Evolutionary conservation across 1,140 invertebrate genomes (phyloP).

Genomic region (Musca vetustissima): DNA sequence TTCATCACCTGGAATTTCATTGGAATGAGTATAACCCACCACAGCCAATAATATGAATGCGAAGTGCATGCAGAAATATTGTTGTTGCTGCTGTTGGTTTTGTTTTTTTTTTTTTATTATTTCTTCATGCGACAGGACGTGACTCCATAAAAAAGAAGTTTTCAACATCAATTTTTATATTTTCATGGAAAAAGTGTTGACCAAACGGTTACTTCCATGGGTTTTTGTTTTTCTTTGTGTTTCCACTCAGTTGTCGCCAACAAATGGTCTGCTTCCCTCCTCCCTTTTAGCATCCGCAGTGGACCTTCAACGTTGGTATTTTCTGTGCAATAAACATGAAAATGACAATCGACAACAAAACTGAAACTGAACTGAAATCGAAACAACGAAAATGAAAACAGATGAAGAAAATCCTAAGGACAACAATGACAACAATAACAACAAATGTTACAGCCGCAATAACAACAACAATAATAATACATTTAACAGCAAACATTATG

Average conservation of each 20-base stretch:
- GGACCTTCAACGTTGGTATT: background rate
- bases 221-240: background rate
- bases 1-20: slow-evolving; percentile 3
- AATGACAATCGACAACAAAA: slow-evolving; percentile 4
- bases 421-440: too few species aligned
- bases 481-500: background rate
- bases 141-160: background rate
- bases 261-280: background rate
- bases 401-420: too few species aligned
- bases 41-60: too few species aligned
- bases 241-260: background rate
- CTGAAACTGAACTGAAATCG: background rate
- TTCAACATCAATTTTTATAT: slow-evolving; percentile 21
- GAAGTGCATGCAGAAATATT: too few species aligned
- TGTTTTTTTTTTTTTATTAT: too few species aligned
- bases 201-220: too few species aligned
- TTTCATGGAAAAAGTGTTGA: slow-evolving; percentile 11
- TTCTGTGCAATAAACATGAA: slow-evolving; percentile 10
- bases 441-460: too few species aligned
- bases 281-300: too few species aligned
- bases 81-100: too few species aligned
- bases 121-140: background rate
- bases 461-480: too few species aligned
- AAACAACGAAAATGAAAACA: slow-evolving; percentile 19
- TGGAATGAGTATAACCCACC: too few species aligned